Conservation (phyloP, 2,888 invertebrate species). For the Proisotoma minuta region DNA sequence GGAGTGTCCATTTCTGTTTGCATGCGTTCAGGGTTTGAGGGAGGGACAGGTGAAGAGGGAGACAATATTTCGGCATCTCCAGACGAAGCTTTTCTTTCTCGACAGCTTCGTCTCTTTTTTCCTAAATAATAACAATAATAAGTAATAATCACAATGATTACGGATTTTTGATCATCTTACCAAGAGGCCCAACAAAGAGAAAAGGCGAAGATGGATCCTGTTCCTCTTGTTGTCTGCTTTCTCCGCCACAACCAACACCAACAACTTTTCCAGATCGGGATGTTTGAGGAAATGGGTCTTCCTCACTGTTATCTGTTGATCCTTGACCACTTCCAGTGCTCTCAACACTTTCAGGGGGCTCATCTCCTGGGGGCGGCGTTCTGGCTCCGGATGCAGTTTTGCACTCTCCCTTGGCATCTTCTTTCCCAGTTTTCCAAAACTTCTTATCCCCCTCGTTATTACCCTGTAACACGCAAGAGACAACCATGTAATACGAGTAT, state of each 20-base stretch:
- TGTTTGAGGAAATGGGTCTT: not conserved
- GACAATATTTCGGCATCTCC: conserved; percentile 29
- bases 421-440: too few relatives aligned
- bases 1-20: not conserved
- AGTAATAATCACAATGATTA: not conserved
- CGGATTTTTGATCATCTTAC: conserved; percentile 13
- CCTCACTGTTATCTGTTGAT: conserved; percentile 4
- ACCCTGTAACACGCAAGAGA: too few relatives aligned
- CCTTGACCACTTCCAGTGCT: conserved; percentile 1
- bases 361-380: conserved; percentile 12
- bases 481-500: too few relatives aligned
- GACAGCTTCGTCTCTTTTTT: conserved; percentile 29
- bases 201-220: conserved; percentile 19
- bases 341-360: not conserved
- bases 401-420: conserved; percentile 49
- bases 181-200: conserved; percentile 36
- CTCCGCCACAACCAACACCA: not conserved
- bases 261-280: not conserved
- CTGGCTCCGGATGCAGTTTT: conserved; percentile 12
- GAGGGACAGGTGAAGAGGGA: not conserved
- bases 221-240: not conserved
- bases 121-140: conserved; percentile 15
- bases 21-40: not conserved
- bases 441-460: too few relatives aligned
- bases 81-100: conserved; percentile 24